Evolutionary conservation across 2,888 invertebrate species (phyloP).

Genomic region (Nezara viridula): DNA sequence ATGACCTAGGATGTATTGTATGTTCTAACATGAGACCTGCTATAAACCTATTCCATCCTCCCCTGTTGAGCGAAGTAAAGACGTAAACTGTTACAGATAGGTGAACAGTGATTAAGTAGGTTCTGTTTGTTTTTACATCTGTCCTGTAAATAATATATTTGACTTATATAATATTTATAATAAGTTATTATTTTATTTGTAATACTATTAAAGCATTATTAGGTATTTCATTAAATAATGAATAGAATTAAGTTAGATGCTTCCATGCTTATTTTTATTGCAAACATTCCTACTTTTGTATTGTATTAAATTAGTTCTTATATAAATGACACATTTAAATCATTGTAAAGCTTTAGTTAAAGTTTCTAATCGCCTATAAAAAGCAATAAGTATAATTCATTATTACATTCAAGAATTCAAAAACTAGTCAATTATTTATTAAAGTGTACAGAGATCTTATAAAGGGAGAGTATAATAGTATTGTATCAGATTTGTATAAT

Average conservation of each 20-base stretch:
- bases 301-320: conserved; percentile 20
- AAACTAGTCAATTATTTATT: conserved; percentile 47
- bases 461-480: conserved; percentile 6
- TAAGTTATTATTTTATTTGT: background rate
- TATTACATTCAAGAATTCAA: conserved; percentile 22
- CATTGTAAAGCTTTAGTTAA: background rate
- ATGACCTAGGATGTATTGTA: background rate
- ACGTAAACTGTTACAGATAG: background rate
- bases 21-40: background rate
- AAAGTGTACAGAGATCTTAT: background rate
- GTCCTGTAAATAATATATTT: conserved; percentile 13
- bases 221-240: background rate
- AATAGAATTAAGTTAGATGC: background rate
- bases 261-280: background rate
- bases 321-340: background rate
- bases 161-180: conserved; percentile 8
- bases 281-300: conserved; percentile 40
- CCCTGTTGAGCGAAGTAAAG: background rate
- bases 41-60: background rate
- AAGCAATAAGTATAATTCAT: conserved; percentile 3
- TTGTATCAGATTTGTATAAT: conserved; percentile 22
- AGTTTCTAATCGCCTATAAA: background rate
- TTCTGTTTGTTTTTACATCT: background rate
- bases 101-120: background rate
- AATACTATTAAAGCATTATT: background rate